A percentile compares a stretch with the other conserved stretches of the same genome.
Evolutionary conservation across 1,140 invertebrate genomes (phyloP).

Genomic region (Tetragonula clypearis): DNA sequence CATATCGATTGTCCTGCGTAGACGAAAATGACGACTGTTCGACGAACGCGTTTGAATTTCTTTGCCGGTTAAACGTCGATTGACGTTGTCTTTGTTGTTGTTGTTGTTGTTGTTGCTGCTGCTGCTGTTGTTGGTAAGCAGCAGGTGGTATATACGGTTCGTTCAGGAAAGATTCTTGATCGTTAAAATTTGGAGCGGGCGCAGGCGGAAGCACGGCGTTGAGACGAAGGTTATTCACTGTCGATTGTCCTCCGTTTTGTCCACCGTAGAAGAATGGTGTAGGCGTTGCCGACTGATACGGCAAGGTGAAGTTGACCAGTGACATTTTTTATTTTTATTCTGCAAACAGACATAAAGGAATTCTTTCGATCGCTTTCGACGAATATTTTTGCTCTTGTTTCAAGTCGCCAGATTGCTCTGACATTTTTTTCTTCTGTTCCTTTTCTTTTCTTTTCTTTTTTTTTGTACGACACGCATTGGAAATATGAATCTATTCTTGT

Average conservation of each 20-base stretch:
- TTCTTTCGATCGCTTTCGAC: not conserved
- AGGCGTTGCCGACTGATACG: constrained; percentile 74
- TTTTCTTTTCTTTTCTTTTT: too few relatives aligned
- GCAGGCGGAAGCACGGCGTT: constrained; percentile 72
- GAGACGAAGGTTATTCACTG: constrained; percentile 70
- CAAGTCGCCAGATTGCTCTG: not conserved
- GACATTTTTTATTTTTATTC: constrained; percentile 68
- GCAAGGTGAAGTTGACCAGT: constrained; percentile 75
- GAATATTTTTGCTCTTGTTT: too few relatives aligned
- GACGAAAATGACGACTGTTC: constrained; percentile 63
- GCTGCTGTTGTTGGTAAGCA: constrained; percentile 68
- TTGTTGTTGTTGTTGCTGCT: constrained; percentile 61
- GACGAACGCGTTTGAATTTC: constrained; percentile 39
- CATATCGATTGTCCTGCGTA: constrained; percentile 63
- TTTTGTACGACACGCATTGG: not conserved
- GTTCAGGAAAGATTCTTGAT: constrained; percentile 67
- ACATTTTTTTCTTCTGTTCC: too few relatives aligned
- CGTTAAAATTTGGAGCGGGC: constrained; percentile 61
- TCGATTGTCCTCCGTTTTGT: constrained; percentile 58
- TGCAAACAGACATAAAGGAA: not conserved
- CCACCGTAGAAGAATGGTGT: constrained; percentile 72
- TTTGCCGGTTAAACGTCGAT: constrained; percentile 49
- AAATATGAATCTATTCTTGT: not conserved
- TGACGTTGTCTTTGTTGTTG: constrained; percentile 53
- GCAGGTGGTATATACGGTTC: constrained; percentile 70